phyloP scores from a whole-genome alignment of 2,888 invertebrate genomes.

The Tachina grossa region DNA sequence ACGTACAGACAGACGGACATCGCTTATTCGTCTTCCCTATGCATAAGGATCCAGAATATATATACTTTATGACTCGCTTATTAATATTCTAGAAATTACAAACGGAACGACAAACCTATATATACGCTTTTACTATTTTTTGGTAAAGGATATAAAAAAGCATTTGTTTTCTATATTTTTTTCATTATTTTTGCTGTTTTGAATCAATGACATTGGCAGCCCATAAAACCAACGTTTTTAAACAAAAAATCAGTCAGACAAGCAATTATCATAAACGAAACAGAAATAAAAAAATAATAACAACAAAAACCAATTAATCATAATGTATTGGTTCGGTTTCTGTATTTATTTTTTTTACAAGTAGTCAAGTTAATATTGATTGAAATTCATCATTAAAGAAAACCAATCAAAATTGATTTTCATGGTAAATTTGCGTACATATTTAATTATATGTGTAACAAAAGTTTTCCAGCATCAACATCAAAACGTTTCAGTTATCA shows the following conservation, averaged over 20 bases:
- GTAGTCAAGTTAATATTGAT: conserved; percentile 37
- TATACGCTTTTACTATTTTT: no score
- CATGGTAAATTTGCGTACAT: not conserved
- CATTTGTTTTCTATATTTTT: conserved; percentile 1
- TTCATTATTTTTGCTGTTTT: conserved; percentile 27
- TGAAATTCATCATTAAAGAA: conserved; percentile 30
- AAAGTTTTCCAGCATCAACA: no score
- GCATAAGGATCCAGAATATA: no score
- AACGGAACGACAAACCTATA: no score
- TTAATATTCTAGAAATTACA: no score
- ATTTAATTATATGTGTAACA: no score
- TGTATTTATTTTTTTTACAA: conserved; percentile 2
- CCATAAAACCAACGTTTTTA: conserved; percentile 28
- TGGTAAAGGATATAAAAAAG: no score
- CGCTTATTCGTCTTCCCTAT: no score
- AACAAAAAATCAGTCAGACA: conserved; percentile 16
- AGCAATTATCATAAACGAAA: conserved; percentile 20
- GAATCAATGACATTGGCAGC: conserved; percentile 41
- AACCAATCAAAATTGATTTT: conserved; percentile 27
- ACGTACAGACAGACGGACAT: no score
- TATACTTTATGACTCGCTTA: no score
- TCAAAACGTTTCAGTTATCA: no score
- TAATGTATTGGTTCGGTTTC: conserved; percentile 30
- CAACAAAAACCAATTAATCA: conserved; percentile 57
- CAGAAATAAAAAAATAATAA: conserved; percentile 4